Percentiles rank a stretch among this genome's conserved stretches.
Conservation (phyloP, 2,113 vertebrate genomes). For the Lophochroa leadbeateri region DNA sequence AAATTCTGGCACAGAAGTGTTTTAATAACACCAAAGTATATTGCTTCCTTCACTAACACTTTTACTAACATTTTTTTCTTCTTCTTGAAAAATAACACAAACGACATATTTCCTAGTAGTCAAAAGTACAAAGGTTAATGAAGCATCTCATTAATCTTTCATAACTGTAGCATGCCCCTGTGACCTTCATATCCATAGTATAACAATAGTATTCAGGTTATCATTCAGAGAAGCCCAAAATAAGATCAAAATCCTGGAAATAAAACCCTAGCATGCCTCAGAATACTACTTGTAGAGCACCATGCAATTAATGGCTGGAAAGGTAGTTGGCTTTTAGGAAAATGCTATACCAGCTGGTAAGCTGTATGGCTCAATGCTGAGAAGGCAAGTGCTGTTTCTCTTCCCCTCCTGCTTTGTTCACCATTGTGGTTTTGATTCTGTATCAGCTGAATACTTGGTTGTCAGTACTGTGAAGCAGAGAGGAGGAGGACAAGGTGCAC, state of each 20-base stretch:
- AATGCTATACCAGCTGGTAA: not conserved
- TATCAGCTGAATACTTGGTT: not conserved
- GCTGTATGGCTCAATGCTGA: not conserved
- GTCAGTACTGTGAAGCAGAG: rapidly evolving
- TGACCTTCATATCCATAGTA: constrained; percentile 27
- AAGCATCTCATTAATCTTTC: constrained; percentile 73
- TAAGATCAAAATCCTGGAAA: not conserved
- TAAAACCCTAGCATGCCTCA: not conserved
- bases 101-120: constrained; percentile 36
- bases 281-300: not conserved
- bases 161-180: constrained; percentile 61
- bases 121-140: constrained; percentile 72
- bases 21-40: not conserved
- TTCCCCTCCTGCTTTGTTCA: not conserved
- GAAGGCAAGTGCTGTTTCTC: not conserved
- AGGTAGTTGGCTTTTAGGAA: not conserved
- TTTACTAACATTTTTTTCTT: not conserved
- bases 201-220: not conserved
- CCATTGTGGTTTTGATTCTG: not conserved
- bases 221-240: not conserved
- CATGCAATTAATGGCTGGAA: not conserved
- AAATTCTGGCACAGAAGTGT: not conserved
- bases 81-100: constrained; percentile 26
- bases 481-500: not conserved
- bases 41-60: not conserved